Evolutionary conservation across 2,888 invertebrate genomes (phyloP).

Genomic region (Ypsolopha sequella): DNA sequence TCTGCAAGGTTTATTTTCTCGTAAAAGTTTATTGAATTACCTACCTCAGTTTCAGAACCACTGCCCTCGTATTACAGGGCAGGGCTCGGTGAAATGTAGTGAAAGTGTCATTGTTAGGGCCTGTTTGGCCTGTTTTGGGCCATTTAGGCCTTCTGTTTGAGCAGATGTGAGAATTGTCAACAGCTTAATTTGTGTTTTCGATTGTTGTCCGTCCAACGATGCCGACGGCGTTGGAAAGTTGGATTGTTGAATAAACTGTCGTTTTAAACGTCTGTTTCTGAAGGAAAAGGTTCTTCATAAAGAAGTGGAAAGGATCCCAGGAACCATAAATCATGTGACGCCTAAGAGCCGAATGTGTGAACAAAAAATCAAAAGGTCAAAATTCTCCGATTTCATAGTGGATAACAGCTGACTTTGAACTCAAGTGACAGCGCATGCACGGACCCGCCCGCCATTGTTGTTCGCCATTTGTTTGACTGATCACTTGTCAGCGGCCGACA

Average conservation of each 20-base stretch:
- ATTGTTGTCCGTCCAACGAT: neutral
- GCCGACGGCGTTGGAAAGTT: no score
- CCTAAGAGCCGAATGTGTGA: no score
- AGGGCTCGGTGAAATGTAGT: neutral
- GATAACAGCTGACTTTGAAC: neutral
- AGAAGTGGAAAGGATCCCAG: no score
- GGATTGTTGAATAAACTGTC: no score
- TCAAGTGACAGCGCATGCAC: neutral
- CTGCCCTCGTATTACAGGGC: neutral
- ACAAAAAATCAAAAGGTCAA: no score
- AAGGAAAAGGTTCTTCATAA: no score
- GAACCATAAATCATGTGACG: no score
- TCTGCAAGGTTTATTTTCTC: neutral
- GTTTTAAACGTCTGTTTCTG: no score
- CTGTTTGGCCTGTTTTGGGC: neutral
- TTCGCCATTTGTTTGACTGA: constrained; percentile 29
- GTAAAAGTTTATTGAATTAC: neutral
- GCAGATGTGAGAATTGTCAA: neutral
- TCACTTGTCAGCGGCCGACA: constrained; percentile 57
- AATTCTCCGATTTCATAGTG: neutral
- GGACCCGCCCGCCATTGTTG: constrained; percentile 9
- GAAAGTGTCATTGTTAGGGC: constrained; percentile 3
- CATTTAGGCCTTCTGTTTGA: neutral
- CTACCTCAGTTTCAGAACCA: neutral
- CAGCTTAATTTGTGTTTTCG: neutral